Evolutionary conservation across 2,888 invertebrate species (phyloP).

Genomic region (Mythimna albipuncta): DNA sequence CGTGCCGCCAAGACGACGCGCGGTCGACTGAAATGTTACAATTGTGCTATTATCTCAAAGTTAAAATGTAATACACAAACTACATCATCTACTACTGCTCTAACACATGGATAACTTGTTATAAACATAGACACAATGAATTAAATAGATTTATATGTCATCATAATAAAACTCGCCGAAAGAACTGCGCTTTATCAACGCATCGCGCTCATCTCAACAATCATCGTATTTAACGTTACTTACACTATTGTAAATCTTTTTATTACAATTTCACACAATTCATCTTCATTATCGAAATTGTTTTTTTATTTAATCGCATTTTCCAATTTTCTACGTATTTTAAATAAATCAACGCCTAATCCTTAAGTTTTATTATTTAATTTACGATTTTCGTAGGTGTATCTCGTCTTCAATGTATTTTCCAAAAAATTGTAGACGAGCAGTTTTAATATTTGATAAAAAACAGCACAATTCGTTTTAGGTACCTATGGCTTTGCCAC

Average conservation of each 20-base stretch:
- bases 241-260: slow-evolving; percentile 53
- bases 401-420: slow-evolving; percentile 60
- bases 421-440: slow-evolving; percentile 66
- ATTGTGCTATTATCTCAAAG: slow-evolving; percentile 64
- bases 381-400: slow-evolving; percentile 72
- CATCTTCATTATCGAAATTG: slow-evolving; percentile 56
- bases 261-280: slow-evolving; percentile 52
- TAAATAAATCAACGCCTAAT: slow-evolving; percentile 74
- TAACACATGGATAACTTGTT: slow-evolving; percentile 70
- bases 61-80: slow-evolving; percentile 69
- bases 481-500: slow-evolving; percentile 69
- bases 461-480: slow-evolving; percentile 63
- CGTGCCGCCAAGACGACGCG: slow-evolving; percentile 25
- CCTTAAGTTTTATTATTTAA: slow-evolving; percentile 68
- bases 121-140: slow-evolving; percentile 65
- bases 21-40: slow-evolving; percentile 59
- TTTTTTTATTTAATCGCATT: slow-evolving; percentile 68
- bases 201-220: slow-evolving; percentile 50
- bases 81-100: slow-evolving; percentile 72
- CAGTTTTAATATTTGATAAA: slow-evolving; percentile 56
- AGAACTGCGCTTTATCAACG: slow-evolving; percentile 51
- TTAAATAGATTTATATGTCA: slow-evolving; percentile 69
- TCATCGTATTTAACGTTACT: slow-evolving; percentile 52
- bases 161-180: slow-evolving; percentile 62
- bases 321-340: slow-evolving; percentile 66